Evolutionary conservation across 2,113 vertebrate species (phyloP).

Genomic region (Cephalopterus ornatus): DNA sequence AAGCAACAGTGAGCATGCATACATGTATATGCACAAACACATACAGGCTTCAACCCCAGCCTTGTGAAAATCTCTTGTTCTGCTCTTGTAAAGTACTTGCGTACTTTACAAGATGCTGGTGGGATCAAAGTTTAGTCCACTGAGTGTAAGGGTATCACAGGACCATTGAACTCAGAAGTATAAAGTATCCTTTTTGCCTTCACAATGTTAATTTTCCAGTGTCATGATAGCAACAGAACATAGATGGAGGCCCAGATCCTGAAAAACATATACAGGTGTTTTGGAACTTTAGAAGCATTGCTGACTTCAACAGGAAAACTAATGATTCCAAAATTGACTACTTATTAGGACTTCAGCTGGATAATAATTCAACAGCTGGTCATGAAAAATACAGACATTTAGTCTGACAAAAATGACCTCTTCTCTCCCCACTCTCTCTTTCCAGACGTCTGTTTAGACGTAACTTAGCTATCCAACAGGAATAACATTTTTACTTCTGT

Average conservation of each 20-base stretch:
- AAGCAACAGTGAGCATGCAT: not conserved
- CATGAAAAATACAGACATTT: not conserved
- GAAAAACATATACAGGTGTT: not conserved
- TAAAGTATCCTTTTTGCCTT: not conserved
- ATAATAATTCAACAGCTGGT: not conserved
- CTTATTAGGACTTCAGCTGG: not conserved
- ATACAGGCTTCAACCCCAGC: not conserved
- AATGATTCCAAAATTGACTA: not conserved
- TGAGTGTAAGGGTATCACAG: not conserved
- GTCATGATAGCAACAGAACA: not conserved
- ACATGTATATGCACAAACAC: accelerated
- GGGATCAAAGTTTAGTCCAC: not conserved
- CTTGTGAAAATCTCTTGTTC: not conserved
- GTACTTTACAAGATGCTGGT: not conserved
- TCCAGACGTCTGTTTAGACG: not conserved
- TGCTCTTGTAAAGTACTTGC: not conserved
- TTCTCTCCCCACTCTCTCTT: not conserved
- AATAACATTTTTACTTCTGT: not conserved
- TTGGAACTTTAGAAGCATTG: not conserved
- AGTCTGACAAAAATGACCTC: not conserved
- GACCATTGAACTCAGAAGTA: not conserved
- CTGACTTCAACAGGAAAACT: not conserved
- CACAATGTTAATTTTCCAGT: not conserved
- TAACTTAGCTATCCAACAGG: not conserved
- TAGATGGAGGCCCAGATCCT: not conserved